Evolutionary conservation across 2,113 vertebrate genomes (phyloP).

Genomic region (Amazona guildingii): DNA sequence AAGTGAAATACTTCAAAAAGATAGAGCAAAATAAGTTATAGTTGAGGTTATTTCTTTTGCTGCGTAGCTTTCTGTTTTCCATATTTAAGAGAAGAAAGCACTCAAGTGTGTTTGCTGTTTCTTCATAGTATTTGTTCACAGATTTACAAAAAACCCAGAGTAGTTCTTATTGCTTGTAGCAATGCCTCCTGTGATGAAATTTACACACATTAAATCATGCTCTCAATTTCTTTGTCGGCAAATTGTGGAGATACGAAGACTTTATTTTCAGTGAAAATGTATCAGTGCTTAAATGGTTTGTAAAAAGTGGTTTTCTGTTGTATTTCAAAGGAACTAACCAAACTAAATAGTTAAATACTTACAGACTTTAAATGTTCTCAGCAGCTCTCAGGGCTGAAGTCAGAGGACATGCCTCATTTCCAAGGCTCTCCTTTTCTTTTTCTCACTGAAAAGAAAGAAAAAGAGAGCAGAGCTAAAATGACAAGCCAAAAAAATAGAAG

Average conservation of each 20-base stretch:
- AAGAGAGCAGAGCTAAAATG: not conserved
- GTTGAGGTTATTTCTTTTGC: not conserved
- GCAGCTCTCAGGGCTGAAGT: not conserved
- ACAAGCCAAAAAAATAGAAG: not conserved
- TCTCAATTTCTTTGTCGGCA: not conserved
- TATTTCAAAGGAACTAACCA: not conserved
- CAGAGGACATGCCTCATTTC: not conserved
- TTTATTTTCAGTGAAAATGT: not conserved
- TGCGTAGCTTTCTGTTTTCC: not conserved
- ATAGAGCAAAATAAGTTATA: not conserved
- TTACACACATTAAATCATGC: not conserved
- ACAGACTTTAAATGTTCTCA: not conserved
- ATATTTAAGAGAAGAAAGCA: not conserved
- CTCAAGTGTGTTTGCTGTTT: not conserved
- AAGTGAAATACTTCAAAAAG: not conserved
- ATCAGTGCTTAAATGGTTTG: not conserved
- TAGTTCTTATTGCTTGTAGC: not conserved
- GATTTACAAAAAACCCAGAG: not conserved
- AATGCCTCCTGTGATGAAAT: not conserved
- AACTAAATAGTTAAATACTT: not conserved
- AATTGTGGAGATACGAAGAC: not conserved
- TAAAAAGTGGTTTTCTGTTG: conserved; percentile 2
- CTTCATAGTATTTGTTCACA: not conserved
- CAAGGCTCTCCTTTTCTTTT: not conserved
- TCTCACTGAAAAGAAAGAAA: not conserved